Percentiles rank a stretch among this genome's conserved stretches.
phyloP scores from a whole-genome alignment of 2,113 vertebrate genomes.

The Accipiter virgatus region DNA sequence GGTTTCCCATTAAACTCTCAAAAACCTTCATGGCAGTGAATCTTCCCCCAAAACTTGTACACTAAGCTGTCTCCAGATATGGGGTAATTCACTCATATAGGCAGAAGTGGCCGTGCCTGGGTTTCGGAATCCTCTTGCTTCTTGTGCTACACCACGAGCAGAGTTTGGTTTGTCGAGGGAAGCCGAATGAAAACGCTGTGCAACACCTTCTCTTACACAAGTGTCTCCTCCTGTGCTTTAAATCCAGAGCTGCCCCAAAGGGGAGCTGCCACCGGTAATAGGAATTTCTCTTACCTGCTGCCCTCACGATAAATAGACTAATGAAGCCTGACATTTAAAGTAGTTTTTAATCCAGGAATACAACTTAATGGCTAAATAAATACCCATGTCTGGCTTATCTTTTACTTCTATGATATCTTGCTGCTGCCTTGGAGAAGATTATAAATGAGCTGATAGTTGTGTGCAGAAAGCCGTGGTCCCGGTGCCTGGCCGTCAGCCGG shows the following conservation, averaged over 20 bases:
- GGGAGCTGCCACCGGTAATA: neutral
- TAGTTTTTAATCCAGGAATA: neutral
- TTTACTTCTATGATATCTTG: neutral
- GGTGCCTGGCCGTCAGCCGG: fast-evolving
- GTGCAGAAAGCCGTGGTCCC: neutral
- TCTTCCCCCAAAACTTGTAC: no score
- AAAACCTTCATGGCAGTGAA: neutral
- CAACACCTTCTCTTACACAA: neutral
- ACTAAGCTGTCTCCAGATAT: neutral
- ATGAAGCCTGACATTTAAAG: neutral
- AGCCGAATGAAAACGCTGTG: fast-evolving
- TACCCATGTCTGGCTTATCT: neutral
- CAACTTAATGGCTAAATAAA: neutral
- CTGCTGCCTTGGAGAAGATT: neutral
- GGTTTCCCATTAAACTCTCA: neutral
- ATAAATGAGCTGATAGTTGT: neutral
- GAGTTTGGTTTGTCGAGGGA: neutral
- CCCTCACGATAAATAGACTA: neutral
- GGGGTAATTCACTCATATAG: fast-evolving
- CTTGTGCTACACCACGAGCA: fast-evolving
- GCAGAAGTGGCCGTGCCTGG: neutral
- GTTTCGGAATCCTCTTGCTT: neutral
- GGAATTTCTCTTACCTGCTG: neutral
- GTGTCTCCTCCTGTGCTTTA: neutral
- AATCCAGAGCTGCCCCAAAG: neutral